A percentile compares a stretch with the other conserved stretches of the same genome.
These are phyloP conservation scores for Drosophila sordidula DNA, from an alignment of 2,888 invertebrate genomes.

Conservation along the genomic window DNA sequence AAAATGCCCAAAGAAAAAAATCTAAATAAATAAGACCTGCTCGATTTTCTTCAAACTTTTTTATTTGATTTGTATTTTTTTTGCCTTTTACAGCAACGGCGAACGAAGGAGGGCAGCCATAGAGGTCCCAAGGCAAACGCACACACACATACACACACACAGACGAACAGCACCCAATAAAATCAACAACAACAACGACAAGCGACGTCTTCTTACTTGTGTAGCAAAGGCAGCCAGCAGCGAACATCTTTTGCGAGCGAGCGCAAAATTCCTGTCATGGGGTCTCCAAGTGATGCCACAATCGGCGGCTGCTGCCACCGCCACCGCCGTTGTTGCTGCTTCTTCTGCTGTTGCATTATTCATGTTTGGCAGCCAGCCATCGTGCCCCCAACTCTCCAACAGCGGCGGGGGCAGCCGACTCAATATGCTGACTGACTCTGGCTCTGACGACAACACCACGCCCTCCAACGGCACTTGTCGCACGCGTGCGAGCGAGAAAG, in stretches of 20 bases:
- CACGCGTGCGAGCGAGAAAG: conserved; percentile 54
- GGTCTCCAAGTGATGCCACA: conserved; percentile 65
- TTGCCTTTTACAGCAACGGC: conserved; percentile 44
- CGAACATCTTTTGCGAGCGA: conserved; percentile 64
- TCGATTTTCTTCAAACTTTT: conserved; percentile 69
- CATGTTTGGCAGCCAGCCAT: conserved; percentile 73
- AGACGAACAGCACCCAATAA: conserved; percentile 44
- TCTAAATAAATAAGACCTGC: conserved; percentile 74
- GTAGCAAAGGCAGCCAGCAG: conserved; percentile 50
- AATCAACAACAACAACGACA: conserved; percentile 47
- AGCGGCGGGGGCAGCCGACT: conserved; percentile 32
- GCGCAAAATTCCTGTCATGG: conserved; percentile 72
- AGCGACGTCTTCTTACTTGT: conserved; percentile 61
- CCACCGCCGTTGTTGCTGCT: conserved; percentile 30
- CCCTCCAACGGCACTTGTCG: conserved; percentile 60
- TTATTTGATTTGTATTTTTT: conserved; percentile 13
- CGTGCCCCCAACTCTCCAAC: conserved; percentile 48
- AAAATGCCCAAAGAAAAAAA: conserved; percentile 57
- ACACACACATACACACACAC: conserved; percentile 36
- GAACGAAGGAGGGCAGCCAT: conserved; percentile 42
- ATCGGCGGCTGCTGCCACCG: conserved; percentile 49
- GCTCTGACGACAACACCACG: conserved; percentile 60
- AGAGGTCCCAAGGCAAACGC: conserved; percentile 55
- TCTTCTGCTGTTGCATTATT: conserved; percentile 71
- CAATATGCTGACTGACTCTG: conserved; percentile 42